Percentiles rank a stretch among this genome's conserved stretches.
phyloP scores from a whole-genome alignment of 2,113 vertebrate species.

The Psittacus erithacus region DNA sequence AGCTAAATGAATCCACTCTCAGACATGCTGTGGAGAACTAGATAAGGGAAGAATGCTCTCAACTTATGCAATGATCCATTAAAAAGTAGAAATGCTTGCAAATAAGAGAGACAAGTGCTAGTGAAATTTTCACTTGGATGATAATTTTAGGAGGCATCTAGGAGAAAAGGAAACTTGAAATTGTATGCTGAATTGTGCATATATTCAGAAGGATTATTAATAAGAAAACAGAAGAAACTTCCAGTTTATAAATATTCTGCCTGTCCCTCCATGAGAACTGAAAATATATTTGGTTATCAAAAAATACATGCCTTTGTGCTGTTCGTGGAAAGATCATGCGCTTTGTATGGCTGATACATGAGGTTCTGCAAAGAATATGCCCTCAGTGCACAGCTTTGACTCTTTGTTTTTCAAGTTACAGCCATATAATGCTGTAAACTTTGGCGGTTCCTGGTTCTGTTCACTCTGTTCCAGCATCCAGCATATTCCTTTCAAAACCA shows the following conservation, averaged over 20 bases:
- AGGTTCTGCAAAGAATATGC: not conserved
- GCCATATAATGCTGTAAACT: not conserved
- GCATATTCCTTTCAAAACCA: not conserved
- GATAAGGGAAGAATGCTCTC: not conserved
- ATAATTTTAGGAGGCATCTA: not conserved
- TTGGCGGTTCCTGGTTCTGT: not conserved
- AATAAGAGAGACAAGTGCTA: not conserved
- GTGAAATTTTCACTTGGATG: not conserved
- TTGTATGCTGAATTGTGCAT: not conserved
- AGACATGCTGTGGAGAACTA: not conserved
- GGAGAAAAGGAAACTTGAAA: not conserved
- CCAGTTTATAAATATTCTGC: not conserved
- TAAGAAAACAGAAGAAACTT: not conserved
- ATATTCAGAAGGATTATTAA: not conserved
- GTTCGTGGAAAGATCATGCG: not conserved
- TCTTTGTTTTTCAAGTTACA: not conserved
- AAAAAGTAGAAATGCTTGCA: not conserved
- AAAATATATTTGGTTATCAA: not conserved
- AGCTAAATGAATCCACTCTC: not conserved
- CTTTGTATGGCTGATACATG: not conserved
- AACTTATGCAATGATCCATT: not conserved
- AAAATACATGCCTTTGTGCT: not conserved
- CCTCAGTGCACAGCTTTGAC: not conserved
- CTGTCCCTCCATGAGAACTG: not conserved
- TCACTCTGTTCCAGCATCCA: not conserved